These are phyloP conservation scores for Drosophila santomea DNA, from an alignment of 1,140 invertebrate genomes.

Conservation along the genomic window DNA sequence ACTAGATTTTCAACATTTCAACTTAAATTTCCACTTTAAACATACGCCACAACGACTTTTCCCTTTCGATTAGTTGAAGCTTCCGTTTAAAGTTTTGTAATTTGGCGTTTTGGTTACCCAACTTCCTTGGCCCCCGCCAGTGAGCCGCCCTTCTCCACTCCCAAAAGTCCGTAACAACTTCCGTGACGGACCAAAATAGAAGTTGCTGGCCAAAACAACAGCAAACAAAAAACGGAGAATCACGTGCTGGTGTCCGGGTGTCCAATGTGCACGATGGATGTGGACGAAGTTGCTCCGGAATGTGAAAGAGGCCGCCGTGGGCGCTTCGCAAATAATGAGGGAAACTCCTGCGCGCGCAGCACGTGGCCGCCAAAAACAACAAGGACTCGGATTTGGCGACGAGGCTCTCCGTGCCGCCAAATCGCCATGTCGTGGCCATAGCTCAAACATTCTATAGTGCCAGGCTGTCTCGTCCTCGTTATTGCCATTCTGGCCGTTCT, in stretches of 20 bases:
- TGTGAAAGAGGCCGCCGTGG: conserved; percentile 34
- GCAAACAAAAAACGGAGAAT: conserved; percentile 17
- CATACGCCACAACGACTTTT: not conserved
- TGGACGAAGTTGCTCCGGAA: conserved; percentile 60
- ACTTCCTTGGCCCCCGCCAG: conserved; percentile 23
- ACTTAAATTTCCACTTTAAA: no score
- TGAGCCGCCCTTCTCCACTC: not conserved
- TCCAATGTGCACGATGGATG: conserved; percentile 49
- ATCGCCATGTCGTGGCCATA: conserved; percentile 19
- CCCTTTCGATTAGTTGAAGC: not conserved
- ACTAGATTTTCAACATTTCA: no score
- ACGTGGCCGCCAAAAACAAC: conserved; percentile 68
- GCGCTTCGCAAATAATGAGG: conserved; percentile 1
- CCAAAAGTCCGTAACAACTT: conserved; percentile 30
- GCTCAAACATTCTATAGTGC: conserved; percentile 31
- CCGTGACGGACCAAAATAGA: conserved; percentile 65
- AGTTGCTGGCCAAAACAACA: conserved; percentile 34
- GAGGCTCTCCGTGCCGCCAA: conserved; percentile 34
- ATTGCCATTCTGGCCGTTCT: conserved; percentile 55
- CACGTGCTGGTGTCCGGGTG: conserved; percentile 48
- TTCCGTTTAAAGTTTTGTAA: conserved; percentile 36
- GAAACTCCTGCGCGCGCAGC: conserved; percentile 77
- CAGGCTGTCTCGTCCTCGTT: conserved; percentile 68
- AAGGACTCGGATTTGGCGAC: conserved; percentile 35
- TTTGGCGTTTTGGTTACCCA: conserved; percentile 39